Evolutionary conservation across 1,140 invertebrate species (phyloP).

Genomic region (Formica exsecta): DNA sequence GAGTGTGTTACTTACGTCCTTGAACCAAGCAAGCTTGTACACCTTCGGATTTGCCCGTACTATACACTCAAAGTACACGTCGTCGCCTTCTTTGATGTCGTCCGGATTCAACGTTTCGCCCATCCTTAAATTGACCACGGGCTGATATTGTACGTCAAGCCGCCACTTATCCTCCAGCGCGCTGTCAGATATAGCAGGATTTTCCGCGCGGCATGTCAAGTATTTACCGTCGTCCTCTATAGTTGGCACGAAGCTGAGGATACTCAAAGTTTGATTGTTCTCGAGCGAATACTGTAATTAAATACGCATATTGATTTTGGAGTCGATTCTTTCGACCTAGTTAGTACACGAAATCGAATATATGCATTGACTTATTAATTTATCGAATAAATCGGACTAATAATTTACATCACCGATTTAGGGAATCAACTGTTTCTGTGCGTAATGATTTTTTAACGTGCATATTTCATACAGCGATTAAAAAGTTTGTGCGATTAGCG

Average conservation of each 20-base stretch:
- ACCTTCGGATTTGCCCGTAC: constrained; percentile 93
- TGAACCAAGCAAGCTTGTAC: constrained; percentile 94
- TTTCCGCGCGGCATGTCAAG: constrained; percentile 95
- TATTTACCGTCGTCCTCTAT: constrained; percentile 95
- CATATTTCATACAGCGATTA: too few relatives aligned
- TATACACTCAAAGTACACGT: constrained; percentile 93
- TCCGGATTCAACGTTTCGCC: constrained; percentile 92
- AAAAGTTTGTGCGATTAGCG: too few relatives aligned
- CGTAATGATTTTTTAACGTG: not conserved
- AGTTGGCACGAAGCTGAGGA: constrained; percentile 92
- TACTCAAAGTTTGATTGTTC: constrained; percentile 93
- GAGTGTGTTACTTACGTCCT: constrained; percentile 90
- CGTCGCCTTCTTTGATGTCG: constrained; percentile 94
- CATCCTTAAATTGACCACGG: constrained; percentile 92
- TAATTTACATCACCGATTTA: not conserved
- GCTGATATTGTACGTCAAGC: constrained; percentile 92
- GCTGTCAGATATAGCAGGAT: constrained; percentile 93
- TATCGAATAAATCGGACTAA: not conserved
- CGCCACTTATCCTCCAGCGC: constrained; percentile 94
- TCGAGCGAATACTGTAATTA: constrained; percentile 91
- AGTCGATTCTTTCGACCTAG: not conserved
- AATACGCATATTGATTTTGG: constrained; percentile 26
- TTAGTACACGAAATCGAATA: not conserved
- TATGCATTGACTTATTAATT: constrained; percentile 2
- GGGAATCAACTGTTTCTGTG: not conserved